A percentile compares a stretch with the other conserved stretches of the same genome.
phyloP scores from a whole-genome alignment of 2,888 invertebrate species.

The Neocrepidodera transversa region DNA sequence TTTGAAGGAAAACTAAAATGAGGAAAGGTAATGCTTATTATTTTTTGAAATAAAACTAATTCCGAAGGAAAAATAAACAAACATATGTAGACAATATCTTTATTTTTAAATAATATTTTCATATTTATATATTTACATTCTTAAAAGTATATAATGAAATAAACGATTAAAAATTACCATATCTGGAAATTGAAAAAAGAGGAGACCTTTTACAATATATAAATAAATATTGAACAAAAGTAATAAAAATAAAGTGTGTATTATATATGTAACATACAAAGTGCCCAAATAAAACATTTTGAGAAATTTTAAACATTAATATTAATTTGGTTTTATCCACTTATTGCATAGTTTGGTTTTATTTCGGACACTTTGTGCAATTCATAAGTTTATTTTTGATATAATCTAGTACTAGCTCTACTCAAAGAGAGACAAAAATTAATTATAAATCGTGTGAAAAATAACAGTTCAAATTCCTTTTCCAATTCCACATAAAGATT shows the following conservation, averaged over 20 bases:
- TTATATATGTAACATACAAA: neutral
- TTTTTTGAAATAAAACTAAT: too few relatives aligned
- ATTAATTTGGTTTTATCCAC: slow-evolving; percentile 6
- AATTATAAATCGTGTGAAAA: slow-evolving; percentile 17
- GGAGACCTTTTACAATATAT: slow-evolving; percentile 58
- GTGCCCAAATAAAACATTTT: neutral
- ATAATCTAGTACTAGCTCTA: slow-evolving; percentile 23
- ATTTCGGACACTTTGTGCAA: slow-evolving; percentile 17
- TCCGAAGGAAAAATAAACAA: too few relatives aligned
- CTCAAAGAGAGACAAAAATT: slow-evolving; percentile 26
- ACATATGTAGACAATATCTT: slow-evolving; percentile 43
- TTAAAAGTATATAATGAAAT: slow-evolving; percentile 59
- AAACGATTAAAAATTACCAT: slow-evolving; percentile 48
- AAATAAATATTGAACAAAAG: slow-evolving; percentile 60
- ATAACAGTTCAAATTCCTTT: slow-evolving; percentile 24
- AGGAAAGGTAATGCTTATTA: too few relatives aligned
- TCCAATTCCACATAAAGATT: slow-evolving; percentile 28
- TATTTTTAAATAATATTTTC: slow-evolving; percentile 53
- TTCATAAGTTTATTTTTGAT: slow-evolving; percentile 7
- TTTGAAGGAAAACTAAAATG: too few relatives aligned
- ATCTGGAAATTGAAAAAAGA: slow-evolving; percentile 39
- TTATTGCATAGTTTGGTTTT: slow-evolving; percentile 28
- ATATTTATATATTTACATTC: slow-evolving; percentile 61
- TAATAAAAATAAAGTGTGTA: slow-evolving; percentile 36
- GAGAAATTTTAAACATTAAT: neutral